phyloP scores from a whole-genome alignment of 2,113 vertebrate genomes.

The Hydropotes inermis region DNA sequence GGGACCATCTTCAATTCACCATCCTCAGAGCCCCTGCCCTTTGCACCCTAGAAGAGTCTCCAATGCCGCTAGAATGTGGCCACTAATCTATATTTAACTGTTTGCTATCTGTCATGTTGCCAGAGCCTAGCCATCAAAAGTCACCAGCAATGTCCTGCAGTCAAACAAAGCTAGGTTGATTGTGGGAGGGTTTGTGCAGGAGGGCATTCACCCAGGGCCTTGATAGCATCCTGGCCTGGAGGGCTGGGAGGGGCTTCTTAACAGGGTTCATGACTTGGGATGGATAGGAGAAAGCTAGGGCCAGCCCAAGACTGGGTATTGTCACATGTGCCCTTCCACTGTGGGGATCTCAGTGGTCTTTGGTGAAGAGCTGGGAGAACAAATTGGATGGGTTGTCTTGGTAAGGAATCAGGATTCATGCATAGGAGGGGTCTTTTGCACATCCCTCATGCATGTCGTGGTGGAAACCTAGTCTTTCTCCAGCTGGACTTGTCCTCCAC shows the following conservation, averaged over 20 bases:
- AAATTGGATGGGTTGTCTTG: no score
- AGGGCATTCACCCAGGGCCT: background rate
- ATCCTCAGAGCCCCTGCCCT: background rate
- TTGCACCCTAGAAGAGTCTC: background rate
- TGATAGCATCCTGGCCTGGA: background rate
- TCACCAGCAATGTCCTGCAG: accelerated
- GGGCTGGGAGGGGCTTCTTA: background rate
- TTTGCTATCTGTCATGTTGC: accelerated
- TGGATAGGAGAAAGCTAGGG: background rate
- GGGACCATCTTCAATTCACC: accelerated
- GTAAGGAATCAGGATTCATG: background rate
- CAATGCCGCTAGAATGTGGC: background rate
- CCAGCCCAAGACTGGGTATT: no score
- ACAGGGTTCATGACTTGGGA: background rate
- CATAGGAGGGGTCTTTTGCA: accelerated
- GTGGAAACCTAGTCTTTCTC: accelerated
- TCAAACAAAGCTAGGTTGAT: accelerated
- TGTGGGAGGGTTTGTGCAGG: background rate
- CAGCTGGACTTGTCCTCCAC: accelerated
- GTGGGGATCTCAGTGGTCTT: background rate
- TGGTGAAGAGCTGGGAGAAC: background rate
- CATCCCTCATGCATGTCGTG: accelerated
- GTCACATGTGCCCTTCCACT: background rate
- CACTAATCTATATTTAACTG: accelerated
- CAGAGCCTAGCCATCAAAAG: no score